Evolutionary conservation across 2,797 vertebrate genomes (phyloP).

Genomic region (Melopsittacus undulatus): DNA sequence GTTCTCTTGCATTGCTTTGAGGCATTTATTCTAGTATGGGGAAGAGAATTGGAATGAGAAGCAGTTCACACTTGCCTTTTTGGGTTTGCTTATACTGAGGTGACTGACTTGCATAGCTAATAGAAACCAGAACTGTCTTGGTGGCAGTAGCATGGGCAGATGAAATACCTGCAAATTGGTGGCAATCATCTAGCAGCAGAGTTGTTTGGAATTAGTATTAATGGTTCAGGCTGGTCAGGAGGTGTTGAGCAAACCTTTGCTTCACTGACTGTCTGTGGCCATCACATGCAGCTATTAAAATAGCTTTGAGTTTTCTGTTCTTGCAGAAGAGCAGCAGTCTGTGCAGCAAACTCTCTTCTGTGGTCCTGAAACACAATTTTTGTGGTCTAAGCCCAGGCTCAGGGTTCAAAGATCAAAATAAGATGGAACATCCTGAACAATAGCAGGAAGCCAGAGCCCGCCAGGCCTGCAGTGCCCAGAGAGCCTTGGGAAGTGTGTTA

Average conservation of each 20-base stretch:
- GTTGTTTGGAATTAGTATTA: background rate
- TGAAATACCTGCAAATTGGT: background rate
- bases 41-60: background rate
- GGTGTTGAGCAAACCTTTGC: background rate
- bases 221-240: background rate
- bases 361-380: background rate
- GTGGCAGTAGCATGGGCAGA: background rate
- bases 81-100: background rate
- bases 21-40: background rate
- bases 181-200: background rate
- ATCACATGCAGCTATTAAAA: background rate
- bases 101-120: background rate
- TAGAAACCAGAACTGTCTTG: background rate
- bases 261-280: background rate
- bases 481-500: background rate
- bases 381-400: background rate
- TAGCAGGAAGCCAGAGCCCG: background rate
- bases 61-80: background rate
- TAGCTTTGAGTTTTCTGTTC: background rate
- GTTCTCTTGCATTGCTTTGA: background rate
- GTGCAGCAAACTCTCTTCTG: background rate
- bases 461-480: background rate
- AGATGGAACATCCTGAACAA: background rate
- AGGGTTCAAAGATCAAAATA: background rate
- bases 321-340: background rate